Evolutionary conservation across 2,888 invertebrate genomes (phyloP), one percentile per base, ranked within the genome.

Genomic region (Allophyes oxyacanthae): DNA sequence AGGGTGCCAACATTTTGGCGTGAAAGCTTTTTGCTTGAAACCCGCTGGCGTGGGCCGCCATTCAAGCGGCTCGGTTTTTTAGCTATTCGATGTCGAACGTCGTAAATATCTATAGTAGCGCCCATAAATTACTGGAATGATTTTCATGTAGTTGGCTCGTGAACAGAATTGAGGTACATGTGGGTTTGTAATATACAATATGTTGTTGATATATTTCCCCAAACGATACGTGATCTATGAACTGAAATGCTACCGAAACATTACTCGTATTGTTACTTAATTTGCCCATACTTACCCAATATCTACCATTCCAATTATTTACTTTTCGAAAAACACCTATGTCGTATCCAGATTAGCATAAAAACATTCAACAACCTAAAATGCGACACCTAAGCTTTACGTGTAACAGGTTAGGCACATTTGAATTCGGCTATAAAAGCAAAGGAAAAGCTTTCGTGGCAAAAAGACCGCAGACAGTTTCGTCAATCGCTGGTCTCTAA

Each of bases 401-500:
- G 15, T 41, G 8, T 8, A 26, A n/a, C 14, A 40, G 26, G 11
- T 42, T 8, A 28, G 20, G 20, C 20, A 14, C 38, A 40, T 41
- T 43, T 10, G 15, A 34, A 43, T 46, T 15, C n/a, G 4, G 37
- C n/a, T 34, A 32, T 15, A 37, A 38, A 52, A 54, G 7, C 44
- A 36, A 28, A 6, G 6, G 25, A 20, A n/a, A 36, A 48, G 37
- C 43, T 43, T 37, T 40, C 6, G n/a, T 34, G 51, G 50, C 71
- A 73, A 75, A 77, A 71, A 51, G 46, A 75, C 70, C 70, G 57
- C 72, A 67, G 57, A 68, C 65, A 49, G 60, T 59, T 63, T 58
- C 44, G 61, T 71, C 74, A 72, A 72, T 70, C 64, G 63, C 44
- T 55, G 41, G 42, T 13, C 50, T 54, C 53, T 61, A 56, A 62